phyloP scores from a whole-genome alignment of 2,113 vertebrate species.

The Paraplagusia blochii region DNA sequence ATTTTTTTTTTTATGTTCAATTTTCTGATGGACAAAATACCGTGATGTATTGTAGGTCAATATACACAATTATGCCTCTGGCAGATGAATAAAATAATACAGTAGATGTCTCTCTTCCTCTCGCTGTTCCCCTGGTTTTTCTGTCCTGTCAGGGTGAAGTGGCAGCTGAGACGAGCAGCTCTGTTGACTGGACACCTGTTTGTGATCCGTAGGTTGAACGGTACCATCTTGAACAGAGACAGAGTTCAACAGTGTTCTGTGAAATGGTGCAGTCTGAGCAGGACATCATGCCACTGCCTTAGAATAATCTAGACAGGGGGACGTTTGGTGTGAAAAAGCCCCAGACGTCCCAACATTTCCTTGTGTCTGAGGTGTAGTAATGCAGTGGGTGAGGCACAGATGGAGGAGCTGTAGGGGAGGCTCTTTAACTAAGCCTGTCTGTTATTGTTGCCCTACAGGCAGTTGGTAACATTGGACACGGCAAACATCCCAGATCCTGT shows the following conservation, averaged over 20 bases:
- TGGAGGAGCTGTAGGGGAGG: slow-evolving; percentile 12
- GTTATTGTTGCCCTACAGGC: slow-evolving; percentile 16
- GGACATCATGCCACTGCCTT: slow-evolving; percentile 1
- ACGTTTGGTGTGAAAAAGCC: slow-evolving; percentile 43
- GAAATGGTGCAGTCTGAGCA: neutral
- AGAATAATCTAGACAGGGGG: slow-evolving; percentile 30
- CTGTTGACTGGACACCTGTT: slow-evolving; percentile 31
- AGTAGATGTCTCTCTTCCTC: too few species aligned
- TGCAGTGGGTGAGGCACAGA: slow-evolving; percentile 8
- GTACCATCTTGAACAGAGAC: slow-evolving; percentile 15
- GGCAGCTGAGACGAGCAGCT: slow-evolving; percentile 31
- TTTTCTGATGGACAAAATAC: too few species aligned
- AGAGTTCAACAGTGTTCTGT: slow-evolving; percentile 1
- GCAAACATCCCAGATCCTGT: slow-evolving; percentile 45
- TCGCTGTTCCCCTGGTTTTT: too few species aligned
- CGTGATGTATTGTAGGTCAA: too few species aligned
- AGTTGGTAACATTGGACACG: slow-evolving; percentile 17
- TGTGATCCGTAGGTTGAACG: slow-evolving; percentile 10
- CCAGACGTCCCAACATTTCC: slow-evolving; percentile 30
- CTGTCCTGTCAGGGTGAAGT: neutral
- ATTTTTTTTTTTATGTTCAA: too few species aligned
- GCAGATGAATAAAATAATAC: too few species aligned
- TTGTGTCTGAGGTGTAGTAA: slow-evolving; percentile 31
- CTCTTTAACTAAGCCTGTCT: slow-evolving; percentile 13
- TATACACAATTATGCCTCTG: too few species aligned